Conservation (phyloP, 2,113 vertebrate species). For the Anas platyrhynchos region DNA sequence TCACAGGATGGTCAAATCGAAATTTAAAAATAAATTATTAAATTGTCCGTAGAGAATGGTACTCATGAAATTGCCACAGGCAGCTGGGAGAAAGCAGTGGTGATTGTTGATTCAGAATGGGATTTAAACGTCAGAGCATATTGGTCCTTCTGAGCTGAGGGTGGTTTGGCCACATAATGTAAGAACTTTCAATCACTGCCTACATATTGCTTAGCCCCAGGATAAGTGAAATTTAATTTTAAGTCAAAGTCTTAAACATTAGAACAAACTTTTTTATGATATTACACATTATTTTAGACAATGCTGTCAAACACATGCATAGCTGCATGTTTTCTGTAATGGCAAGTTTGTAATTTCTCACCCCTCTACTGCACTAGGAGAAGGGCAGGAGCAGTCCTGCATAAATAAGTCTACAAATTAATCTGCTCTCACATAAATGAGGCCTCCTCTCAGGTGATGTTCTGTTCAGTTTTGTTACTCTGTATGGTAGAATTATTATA, state of each 20-base stretch:
- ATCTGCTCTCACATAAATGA: not conserved
- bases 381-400: not conserved
- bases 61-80: not conserved
- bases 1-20: not conserved
- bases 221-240: not conserved
- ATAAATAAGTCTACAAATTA: not conserved
- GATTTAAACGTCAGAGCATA: slow-evolving; percentile 31
- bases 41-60: not conserved
- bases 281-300: not conserved
- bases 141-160: not conserved
- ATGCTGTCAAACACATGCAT: not conserved
- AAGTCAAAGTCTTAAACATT: not conserved
- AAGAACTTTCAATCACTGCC: slow-evolving; percentile 50
- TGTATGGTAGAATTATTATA: fast-evolving
- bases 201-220: slow-evolving; percentile 2
- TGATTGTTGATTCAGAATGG: slow-evolving; percentile 33
- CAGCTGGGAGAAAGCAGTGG: slow-evolving; percentile 19
- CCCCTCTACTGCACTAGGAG: not conserved
- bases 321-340: not conserved
- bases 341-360: not conserved
- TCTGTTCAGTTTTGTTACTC: not conserved
- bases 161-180: not conserved
- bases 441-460: not conserved
- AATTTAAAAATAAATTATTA: not conserved
- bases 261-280: not conserved